phyloP scores from a whole-genome alignment of 2,113 vertebrate species.

The Misgurnus mizolepis region DNA sequence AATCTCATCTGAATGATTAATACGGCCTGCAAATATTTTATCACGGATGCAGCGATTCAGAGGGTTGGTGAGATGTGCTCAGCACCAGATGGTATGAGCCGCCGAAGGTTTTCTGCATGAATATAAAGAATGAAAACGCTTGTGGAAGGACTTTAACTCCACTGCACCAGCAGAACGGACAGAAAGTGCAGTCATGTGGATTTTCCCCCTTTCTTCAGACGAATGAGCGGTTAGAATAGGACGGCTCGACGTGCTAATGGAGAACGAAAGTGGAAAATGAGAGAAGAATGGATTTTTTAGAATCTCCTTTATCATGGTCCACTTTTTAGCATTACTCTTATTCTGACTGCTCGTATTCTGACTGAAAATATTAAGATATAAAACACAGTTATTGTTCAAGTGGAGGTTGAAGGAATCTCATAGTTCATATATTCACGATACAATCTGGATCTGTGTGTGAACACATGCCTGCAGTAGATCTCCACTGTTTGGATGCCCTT shows the following conservation, averaged over 20 bases:
- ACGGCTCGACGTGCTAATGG: conserved; percentile 54
- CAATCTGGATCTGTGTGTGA: conserved; percentile 18
- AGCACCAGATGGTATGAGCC: conserved; percentile 69
- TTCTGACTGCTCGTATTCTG: no score
- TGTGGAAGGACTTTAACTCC: conserved; percentile 62
- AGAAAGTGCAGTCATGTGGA: conserved; percentile 62
- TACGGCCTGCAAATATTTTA: conserved; percentile 16
- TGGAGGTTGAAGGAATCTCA: not conserved
- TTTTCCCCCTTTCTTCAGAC: conserved; percentile 62
- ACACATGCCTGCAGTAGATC: conserved; percentile 36
- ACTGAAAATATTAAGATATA: no score
- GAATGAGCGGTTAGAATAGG: conserved; percentile 60
- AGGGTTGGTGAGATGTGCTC: conserved; percentile 28
- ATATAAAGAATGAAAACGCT: conserved; percentile 61
- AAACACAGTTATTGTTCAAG: no score
- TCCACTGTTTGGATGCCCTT: conserved; percentile 60
- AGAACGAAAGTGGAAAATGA: conserved; percentile 49
- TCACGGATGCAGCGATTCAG: conserved; percentile 2
- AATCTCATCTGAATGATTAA: conserved; percentile 32
- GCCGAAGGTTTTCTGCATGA: conserved; percentile 65
- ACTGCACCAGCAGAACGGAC: conserved; percentile 64
- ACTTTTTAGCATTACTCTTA: not conserved
- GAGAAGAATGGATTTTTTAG: not conserved
- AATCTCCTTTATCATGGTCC: conserved; percentile 30
- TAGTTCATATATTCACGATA: conserved; percentile 15